Base-by-base conservation (phyloP, 2,888 invertebrate species). In the Holacanthella duospinosa region DNA sequence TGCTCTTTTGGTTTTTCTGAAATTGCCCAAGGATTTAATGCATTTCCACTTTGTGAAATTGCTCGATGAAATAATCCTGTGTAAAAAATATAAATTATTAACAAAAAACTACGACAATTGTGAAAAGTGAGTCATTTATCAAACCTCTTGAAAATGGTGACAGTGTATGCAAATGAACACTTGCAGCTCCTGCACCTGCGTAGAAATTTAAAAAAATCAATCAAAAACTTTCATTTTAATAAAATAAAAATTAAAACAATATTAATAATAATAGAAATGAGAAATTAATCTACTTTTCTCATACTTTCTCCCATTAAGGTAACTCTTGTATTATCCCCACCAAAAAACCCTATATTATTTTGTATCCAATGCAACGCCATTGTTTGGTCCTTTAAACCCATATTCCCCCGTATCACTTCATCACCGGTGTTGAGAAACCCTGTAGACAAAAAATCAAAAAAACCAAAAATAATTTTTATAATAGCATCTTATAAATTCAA, bases 61-160 rank as follows among this genome's bases (percentile, higher is more conserved):
- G 68, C 71, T 12, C 62, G 59, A 9, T 64, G 63, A 53, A 71
- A 71, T 19, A 71, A 55, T n/a, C 68, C 71, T 66, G 60, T 16
- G 16, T 29, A 43, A 19, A 66, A 16, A 26, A 56, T 57, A 19
- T 55, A n/a, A 58, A 12, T 21, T 29, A 29, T 6, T 58, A n/a
- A 29, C 19, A 9, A n/a, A n/a, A 6, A 62, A 21, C 55, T 36
- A 9, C 29, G 29, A 25, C 36, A 19, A 6, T 9, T 27, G 6
- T 12, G 21, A 12, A 43, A 36, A 61, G 2, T 25, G 26, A 29
- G 2, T 21, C 2, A 26, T 36, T 54, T n/a, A n/a, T n/a, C n/a
- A n/a, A n/a, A 64, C 61, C 64, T 55, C 43, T 60, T 21, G 62
- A 62, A 55, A 55, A 55, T 29, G 61, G 61, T 3, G 62, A 65